Evolutionary conservation across 2,113 vertebrate species (phyloP).

Genomic region (Chitala chitala): DNA sequence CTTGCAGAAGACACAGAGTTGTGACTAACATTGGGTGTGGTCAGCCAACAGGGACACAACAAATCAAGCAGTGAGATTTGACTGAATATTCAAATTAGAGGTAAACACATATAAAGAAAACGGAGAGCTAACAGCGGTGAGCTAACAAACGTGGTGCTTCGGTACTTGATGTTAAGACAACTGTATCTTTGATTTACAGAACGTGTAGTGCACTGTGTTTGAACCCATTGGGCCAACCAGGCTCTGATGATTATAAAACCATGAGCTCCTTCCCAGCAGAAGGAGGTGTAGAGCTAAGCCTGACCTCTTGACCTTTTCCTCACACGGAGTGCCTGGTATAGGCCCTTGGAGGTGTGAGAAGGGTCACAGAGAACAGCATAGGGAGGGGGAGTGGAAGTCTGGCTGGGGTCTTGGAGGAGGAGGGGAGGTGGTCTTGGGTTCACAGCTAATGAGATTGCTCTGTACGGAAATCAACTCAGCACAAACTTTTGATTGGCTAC

Average conservation of each 20-base stretch:
- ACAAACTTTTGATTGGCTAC: not conserved
- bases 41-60: constrained; percentile 30
- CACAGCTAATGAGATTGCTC: not conserved
- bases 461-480: not conserved
- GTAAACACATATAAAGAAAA: constrained; percentile 49
- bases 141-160: constrained; percentile 66
- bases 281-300: constrained; percentile 54
- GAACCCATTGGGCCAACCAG: constrained; percentile 67
- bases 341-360: constrained; percentile 67
- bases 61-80: constrained; percentile 30
- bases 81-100: constrained; percentile 38
- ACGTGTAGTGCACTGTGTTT: constrained; percentile 65
- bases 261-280: constrained; percentile 53
- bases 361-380: constrained; percentile 63
- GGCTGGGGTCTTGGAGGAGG: constrained; percentile 15
- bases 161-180: constrained; percentile 64
- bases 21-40: constrained; percentile 20
- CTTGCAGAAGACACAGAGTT: not conserved
- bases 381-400: constrained; percentile 34
- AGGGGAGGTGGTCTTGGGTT: not conserved
- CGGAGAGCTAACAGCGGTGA: constrained; percentile 34
- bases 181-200: constrained; percentile 59
- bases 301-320: constrained; percentile 75
- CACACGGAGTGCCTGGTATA: constrained; percentile 70
- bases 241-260: constrained; percentile 69